Evolutionary conservation across 2,888 invertebrate species (phyloP).

Genomic region (Onchidella celtica): DNA sequence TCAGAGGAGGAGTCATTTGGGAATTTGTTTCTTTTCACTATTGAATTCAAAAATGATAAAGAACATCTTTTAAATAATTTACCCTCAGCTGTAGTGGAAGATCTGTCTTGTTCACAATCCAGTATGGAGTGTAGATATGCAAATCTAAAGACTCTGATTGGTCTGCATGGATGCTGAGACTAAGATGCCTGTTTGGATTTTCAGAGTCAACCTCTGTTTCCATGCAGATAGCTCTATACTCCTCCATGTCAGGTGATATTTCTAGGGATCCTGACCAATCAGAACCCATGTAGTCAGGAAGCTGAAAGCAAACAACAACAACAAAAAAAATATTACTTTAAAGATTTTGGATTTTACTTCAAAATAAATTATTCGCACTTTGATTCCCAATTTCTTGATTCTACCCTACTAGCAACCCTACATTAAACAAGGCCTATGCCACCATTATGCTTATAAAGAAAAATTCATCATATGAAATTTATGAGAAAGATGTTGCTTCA

Average conservation of each 20-base stretch:
- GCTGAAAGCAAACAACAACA: slow-evolving; percentile 79
- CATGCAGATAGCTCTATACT: slow-evolving; percentile 84
- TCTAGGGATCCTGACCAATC: slow-evolving; percentile 88
- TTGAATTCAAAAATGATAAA: no score
- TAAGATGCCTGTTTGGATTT: slow-evolving; percentile 85
- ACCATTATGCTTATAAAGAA: no score
- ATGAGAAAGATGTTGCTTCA: no score
- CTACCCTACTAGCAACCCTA: background rate
- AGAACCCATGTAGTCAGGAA: slow-evolving; percentile 85
- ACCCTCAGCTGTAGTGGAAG: slow-evolving; percentile 86
- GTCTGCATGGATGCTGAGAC: slow-evolving; percentile 86
- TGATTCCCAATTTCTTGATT: background rate
- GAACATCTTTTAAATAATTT: no score
- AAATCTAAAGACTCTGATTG: slow-evolving; percentile 84
- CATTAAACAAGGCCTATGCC: no score
- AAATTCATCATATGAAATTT: no score
- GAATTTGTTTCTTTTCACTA: no score
- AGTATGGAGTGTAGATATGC: slow-evolving; percentile 81
- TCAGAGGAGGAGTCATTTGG: no score
- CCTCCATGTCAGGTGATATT: slow-evolving; percentile 84
- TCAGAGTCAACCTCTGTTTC: slow-evolving; percentile 85
- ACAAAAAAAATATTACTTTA: slow-evolving; percentile 11
- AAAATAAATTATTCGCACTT: background rate
- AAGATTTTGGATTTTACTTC: background rate
- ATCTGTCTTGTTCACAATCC: slow-evolving; percentile 79